A percentile compares a stretch with the other conserved stretches of the same genome.
These are phyloP conservation scores for Formica selysi DNA, from an alignment of 1,140 invertebrate species.

Conservation along the genomic window DNA sequence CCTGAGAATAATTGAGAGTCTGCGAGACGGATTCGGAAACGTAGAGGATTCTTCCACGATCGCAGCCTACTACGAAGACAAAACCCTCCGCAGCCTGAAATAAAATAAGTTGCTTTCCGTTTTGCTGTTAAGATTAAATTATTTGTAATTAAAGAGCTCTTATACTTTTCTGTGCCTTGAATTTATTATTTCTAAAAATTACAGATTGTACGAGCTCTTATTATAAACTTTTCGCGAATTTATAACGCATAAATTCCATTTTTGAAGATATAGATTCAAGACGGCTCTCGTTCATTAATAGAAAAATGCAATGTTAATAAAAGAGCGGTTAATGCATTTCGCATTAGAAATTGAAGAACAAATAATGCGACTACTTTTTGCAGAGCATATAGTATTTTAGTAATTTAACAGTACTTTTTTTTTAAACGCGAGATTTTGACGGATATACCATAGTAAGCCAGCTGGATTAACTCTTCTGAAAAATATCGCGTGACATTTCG, in stretches of 20 bases:
- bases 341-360: neutral
- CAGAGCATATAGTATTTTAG: neutral
- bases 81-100: slow-evolving; percentile 95
- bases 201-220: neutral
- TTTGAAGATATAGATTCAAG: neutral
- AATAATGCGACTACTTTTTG: neutral
- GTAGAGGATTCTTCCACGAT: slow-evolving; percentile 95
- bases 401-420: neutral
- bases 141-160: slow-evolving; percentile 47
- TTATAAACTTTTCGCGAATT: neutral
- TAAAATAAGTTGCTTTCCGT: slow-evolving; percentile 63
- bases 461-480: neutral
- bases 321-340: neutral
- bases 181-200: neutral
- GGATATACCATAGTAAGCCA: no score
- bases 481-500: slow-evolving; percentile 2
- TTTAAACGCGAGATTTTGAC: neutral
- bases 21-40: slow-evolving; percentile 96
- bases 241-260: neutral
- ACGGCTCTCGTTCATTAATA: neutral
- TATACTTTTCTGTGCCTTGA: neutral
- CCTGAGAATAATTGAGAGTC: slow-evolving; percentile 94
- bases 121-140: slow-evolving; percentile 61
- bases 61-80: slow-evolving; percentile 97
- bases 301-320: neutral